These are phyloP conservation scores for Ia io DNA, from an alignment of 2,113 vertebrate species.

Conservation along the genomic window DNA sequence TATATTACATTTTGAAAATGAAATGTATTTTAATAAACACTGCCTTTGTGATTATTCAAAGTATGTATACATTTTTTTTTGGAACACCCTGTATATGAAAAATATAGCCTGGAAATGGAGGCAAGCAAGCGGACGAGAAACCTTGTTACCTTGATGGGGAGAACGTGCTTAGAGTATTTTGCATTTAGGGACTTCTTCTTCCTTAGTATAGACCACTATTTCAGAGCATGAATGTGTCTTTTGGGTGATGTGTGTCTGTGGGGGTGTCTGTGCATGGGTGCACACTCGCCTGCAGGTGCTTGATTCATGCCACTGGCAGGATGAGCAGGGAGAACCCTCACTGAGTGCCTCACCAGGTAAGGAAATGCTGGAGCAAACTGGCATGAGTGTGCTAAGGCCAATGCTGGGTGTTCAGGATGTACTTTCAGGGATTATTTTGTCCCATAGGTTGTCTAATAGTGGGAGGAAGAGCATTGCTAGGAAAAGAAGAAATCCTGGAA, in stretches of 20 bases:
- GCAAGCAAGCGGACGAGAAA: neutral
- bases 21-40: too few species aligned
- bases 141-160: neutral
- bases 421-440: neutral
- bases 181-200: neutral
- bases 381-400: too few species aligned
- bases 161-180: neutral
- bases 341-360: neutral
- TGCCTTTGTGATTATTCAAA: too few species aligned
- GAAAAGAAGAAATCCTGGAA: neutral
- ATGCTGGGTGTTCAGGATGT: neutral
- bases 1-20: too few species aligned
- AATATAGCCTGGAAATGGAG: neutral
- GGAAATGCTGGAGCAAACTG: neutral
- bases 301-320: neutral
- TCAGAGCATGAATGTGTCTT: neutral
- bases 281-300: neutral
- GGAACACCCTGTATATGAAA: too few species aligned
- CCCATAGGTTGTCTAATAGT: neutral
- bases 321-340: neutral
- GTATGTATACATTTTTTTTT: too few species aligned
- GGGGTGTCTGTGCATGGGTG: neutral
- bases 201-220: neutral
- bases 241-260: neutral
- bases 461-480: neutral